phyloP scores from a whole-genome alignment of 2,888 invertebrate species.

The Melinaea menophilus region DNA sequence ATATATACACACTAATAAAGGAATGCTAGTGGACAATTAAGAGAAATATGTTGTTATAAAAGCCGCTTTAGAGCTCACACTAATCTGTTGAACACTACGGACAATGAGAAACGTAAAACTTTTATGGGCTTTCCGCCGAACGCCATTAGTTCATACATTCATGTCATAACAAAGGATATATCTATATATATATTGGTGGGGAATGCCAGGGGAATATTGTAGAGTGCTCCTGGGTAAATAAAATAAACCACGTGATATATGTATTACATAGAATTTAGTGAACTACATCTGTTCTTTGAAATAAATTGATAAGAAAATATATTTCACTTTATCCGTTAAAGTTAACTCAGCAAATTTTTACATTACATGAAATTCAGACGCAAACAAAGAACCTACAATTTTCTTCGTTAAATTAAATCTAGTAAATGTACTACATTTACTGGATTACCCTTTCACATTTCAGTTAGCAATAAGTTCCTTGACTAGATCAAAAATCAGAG shows the following conservation, averaged over 20 bases:
- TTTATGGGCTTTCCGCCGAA: conserved; percentile 54
- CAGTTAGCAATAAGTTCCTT: no score
- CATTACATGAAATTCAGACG: no score
- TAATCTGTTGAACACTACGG: conserved; percentile 41
- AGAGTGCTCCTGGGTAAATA: not conserved
- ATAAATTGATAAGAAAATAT: no score
- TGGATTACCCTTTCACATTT: no score
- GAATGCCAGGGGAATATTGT: not conserved
- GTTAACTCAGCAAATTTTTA: no score
- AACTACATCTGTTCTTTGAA: no score
- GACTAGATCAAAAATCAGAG: no score
- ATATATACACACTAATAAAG: not conserved
- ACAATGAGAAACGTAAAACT: conserved; percentile 50
- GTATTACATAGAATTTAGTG: no score
- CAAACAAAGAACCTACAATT: no score
- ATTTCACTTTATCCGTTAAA: no score
- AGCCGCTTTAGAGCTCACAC: conserved; percentile 8
- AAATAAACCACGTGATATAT: not conserved
- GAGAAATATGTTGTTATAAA: conserved; percentile 8
- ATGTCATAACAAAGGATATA: conserved; percentile 20
- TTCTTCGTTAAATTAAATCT: no score
- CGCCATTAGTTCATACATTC: conserved; percentile 41
- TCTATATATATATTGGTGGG: not conserved
- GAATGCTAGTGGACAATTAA: conserved; percentile 10
- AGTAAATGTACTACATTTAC: no score